Conservation (phyloP, 2,797 vertebrate genomes). For the Cyprinella venusta region DNA sequence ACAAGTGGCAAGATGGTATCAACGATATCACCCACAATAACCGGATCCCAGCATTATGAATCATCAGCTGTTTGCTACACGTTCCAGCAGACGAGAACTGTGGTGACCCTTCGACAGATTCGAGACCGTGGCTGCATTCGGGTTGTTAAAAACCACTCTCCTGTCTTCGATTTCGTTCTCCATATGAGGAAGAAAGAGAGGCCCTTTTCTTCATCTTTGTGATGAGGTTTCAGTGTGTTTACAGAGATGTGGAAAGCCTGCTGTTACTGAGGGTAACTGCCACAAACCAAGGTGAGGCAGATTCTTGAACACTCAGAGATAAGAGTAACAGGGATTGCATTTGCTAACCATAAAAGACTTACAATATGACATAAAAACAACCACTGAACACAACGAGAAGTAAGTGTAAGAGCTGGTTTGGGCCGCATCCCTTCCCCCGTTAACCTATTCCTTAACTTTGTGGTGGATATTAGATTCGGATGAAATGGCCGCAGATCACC, state of each 20-base stretch:
- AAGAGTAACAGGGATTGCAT: conserved; percentile 40
- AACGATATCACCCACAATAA: conserved; percentile 42
- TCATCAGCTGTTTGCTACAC: conserved; percentile 21
- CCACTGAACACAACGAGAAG: conserved; percentile 11
- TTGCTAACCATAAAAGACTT: conserved; percentile 45
- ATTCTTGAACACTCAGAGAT: conserved; percentile 34
- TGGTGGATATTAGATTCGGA: conserved; percentile 24
- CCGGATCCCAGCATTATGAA: conserved; percentile 23
- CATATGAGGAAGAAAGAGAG: conserved; percentile 35
- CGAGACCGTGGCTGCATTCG: conserved; percentile 11
- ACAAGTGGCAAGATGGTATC: conserved; percentile 42
- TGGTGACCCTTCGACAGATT: conserved; percentile 14
- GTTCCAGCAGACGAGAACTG: conserved; percentile 2
- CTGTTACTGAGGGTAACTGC: conserved; percentile 39
- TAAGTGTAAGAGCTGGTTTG: conserved; percentile 26
- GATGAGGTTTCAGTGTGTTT: conserved; percentile 45
- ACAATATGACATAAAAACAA: conserved; percentile 30
- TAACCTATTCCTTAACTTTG: conserved; percentile 2
- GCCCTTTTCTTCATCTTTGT: conserved; percentile 29
- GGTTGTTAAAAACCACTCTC: conserved; percentile 53
- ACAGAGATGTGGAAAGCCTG: conserved; percentile 36
- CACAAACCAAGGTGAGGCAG: conserved; percentile 47
- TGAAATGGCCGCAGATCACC: not conserved
- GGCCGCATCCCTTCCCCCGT: not conserved
- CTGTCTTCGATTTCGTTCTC: conserved; percentile 35